These are phyloP conservation scores for Toxostoma redivivum DNA, from an alignment of 2,113 vertebrate species.

Conservation along the genomic window DNA sequence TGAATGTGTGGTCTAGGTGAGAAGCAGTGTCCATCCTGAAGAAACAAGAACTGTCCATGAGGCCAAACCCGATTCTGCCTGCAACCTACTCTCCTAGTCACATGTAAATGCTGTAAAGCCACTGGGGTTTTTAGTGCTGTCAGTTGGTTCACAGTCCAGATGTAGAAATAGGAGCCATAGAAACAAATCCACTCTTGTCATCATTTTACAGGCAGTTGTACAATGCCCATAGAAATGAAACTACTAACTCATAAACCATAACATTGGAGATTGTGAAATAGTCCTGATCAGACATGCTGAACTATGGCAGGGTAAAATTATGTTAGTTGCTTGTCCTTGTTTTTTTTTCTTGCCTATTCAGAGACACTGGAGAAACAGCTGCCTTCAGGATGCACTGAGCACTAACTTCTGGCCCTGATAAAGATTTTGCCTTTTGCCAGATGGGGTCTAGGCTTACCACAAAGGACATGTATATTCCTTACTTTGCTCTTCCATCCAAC, in stretches of 20 bases:
- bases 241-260: not conserved
- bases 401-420: not conserved
- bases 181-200: not conserved
- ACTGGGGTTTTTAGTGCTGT: not conserved
- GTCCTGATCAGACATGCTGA: not conserved
- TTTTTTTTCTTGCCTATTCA: not conserved
- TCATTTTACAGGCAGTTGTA: not conserved
- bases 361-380: not conserved
- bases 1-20: not conserved
- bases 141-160: not conserved
- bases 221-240: not conserved
- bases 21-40: not conserved
- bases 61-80: not conserved
- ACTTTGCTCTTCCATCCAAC: not conserved
- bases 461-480: not conserved
- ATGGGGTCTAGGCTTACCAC: not conserved
- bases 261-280: not conserved
- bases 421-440: not conserved
- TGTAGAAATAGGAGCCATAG: not conserved
- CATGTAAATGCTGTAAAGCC: not conserved
- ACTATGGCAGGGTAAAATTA: not conserved
- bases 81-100: not conserved
- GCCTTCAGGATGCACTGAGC: not conserved
- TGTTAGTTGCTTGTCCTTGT: not conserved
- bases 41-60: not conserved